Base-by-base conservation (phyloP, 2,797 vertebrate species). In the Ibycter americanus region DNA sequence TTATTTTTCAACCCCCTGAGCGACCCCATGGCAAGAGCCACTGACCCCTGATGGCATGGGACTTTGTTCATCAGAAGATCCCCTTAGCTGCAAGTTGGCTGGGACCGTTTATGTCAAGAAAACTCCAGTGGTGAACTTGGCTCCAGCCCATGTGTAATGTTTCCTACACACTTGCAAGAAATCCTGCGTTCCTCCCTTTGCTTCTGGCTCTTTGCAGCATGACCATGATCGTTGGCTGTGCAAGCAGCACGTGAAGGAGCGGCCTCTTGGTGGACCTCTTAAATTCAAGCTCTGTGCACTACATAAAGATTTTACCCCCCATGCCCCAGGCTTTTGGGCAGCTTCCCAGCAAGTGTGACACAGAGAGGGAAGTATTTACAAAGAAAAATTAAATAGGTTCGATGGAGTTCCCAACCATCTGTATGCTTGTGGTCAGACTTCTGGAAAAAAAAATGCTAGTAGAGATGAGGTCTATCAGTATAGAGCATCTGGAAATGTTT, bases 401-500 rank as follows among this genome's bases (percentile, higher is more conserved):
- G 0, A 51, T 27, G 77, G 52, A 74, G 62, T 84, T 95, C 82
- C 92, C 38, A 12, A 52, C 87, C 91, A 94, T 94, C 82, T 93
- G 84, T 44, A 70, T 19, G 11, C 44, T 93, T 97, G 87, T 93
- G 85, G 92, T 84, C 76, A 89, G 87, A 82, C 76, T 90, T 93
- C 65, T 91, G 34, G 87, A 80, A 76, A 95, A 78, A 56, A 66
- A 38, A 52, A 5, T 15, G 7, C 61, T 70, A 17, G 59, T 90
- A 38, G 86, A 90, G 73, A 96, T 74, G 83, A 97, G 66, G 55
- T 90, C 83, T 87, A 83, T 85, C 87, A 76, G 81, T 15, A 32
- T 73, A 67, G 51, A 74, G 76, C 92, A 92, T 95, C 93, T 94
- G 90, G 95, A 96, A 97, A 55, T 88, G 58, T 38, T 96, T 93